Conservation (phyloP, 1,140 invertebrate genomes). For the Mactra quadrangularis region DNA sequence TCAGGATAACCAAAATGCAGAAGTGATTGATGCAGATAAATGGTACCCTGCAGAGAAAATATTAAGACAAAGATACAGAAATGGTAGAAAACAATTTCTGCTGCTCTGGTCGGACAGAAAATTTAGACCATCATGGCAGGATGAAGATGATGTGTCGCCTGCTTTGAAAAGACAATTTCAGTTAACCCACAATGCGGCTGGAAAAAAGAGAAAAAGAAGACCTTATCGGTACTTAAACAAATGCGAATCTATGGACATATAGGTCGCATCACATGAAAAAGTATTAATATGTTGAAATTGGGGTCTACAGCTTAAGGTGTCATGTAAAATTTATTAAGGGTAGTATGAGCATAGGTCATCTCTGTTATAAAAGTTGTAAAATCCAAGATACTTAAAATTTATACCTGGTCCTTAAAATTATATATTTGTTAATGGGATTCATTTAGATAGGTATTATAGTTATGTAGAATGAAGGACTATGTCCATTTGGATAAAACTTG, state of each 20-base stretch:
- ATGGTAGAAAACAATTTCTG: neutral
- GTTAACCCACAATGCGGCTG: neutral
- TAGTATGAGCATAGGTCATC: no score
- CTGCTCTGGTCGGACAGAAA: neutral
- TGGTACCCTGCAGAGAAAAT: conserved; percentile 12
- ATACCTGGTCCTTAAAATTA: no score
- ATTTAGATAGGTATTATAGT: no score
- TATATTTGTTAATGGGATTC: no score
- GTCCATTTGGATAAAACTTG: no score
- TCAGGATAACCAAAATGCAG: no score
- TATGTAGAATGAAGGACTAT: no score
- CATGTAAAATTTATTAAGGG: no score
- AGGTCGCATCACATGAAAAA: neutral
- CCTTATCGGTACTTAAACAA: neutral
- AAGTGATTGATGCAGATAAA: no score
- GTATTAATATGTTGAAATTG: neutral
- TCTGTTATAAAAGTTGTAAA: no score
- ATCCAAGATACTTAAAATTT: no score
- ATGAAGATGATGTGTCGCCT: conserved; percentile 8
- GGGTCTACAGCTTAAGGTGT: neutral
- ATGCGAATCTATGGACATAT: neutral
- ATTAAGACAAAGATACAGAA: conserved; percentile 12
- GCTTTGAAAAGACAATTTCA: conserved; percentile 7
- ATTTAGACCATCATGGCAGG: conserved; percentile 5
- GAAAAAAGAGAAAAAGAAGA: conserved; percentile 4